Evolutionary conservation across 2,113 vertebrate genomes (phyloP).

Genomic region (Ploceus nigricollis): DNA sequence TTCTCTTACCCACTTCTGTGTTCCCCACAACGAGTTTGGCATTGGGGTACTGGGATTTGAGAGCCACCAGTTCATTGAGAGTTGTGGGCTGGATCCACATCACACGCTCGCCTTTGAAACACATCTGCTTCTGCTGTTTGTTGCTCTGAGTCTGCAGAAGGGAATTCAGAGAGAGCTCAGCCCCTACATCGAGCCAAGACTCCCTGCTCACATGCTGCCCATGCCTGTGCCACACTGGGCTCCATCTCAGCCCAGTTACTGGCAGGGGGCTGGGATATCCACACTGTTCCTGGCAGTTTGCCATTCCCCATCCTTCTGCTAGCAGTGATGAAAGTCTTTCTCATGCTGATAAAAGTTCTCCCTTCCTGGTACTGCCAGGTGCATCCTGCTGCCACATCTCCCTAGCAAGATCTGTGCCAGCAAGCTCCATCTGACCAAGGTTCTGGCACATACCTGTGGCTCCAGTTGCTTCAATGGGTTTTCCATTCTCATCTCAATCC

Average conservation of each 20-base stretch:
- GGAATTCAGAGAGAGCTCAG: neutral
- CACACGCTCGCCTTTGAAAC: constrained; percentile 82
- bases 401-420: neutral
- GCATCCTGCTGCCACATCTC: neutral
- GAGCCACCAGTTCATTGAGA: constrained; percentile 78
- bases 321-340: neutral
- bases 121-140: constrained; percentile 63
- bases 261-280: neutral
- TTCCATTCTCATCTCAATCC: neutral
- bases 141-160: constrained; percentile 76
- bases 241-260: neutral
- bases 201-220: neutral
- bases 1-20: constrained; percentile 91
- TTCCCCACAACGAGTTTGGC: constrained; percentile 93
- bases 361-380: neutral
- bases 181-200: neutral
- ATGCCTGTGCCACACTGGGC: neutral
- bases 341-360: neutral
- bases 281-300: neutral
- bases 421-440: neutral
- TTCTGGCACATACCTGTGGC: neutral
- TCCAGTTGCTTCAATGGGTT: neutral
- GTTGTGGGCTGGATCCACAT: constrained; percentile 86
- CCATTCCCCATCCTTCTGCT: neutral
- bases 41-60: constrained; percentile 81